These are phyloP conservation scores for Charanyca ferruginea DNA, from an alignment of 2,888 invertebrate genomes.

Conservation along the genomic window DNA sequence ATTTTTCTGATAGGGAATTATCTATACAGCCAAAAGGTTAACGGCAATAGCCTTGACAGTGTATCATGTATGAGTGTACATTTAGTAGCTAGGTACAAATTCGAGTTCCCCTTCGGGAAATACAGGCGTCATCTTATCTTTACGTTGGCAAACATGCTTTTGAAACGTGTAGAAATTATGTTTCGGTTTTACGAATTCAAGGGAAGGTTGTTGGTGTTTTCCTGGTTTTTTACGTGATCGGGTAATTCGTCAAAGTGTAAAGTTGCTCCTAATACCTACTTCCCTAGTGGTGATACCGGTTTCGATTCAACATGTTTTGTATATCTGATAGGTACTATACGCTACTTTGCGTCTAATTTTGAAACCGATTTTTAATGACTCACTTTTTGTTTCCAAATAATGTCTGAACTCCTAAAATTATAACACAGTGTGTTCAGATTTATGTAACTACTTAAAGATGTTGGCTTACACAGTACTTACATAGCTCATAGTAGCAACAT, in stretches of 20 bases:
- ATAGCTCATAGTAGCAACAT: slow-evolving; percentile 9
- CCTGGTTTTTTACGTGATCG: slow-evolving; percentile 17
- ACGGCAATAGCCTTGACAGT: too few species aligned
- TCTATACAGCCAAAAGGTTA: neutral
- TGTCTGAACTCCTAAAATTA: neutral
- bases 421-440: neutral
- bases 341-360: neutral
- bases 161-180: neutral
- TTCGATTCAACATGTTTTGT: neutral
- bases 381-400: neutral
- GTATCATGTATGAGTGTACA: neutral
- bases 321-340: neutral
- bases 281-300: slow-evolving; percentile 8
- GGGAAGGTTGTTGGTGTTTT: slow-evolving; percentile 8
- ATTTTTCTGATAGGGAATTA: neutral
- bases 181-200: slow-evolving; percentile 5
- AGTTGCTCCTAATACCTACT: slow-evolving; percentile 2
- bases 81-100: neutral
- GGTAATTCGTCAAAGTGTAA: neutral
- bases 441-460: neutral
- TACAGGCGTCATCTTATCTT: neutral
- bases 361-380: neutral
- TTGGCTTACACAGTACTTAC: neutral
- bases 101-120: neutral
- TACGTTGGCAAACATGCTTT: neutral